phyloP scores from a whole-genome alignment of 2,888 invertebrate genomes.

The Gymnoscelis rufifasciata region DNA sequence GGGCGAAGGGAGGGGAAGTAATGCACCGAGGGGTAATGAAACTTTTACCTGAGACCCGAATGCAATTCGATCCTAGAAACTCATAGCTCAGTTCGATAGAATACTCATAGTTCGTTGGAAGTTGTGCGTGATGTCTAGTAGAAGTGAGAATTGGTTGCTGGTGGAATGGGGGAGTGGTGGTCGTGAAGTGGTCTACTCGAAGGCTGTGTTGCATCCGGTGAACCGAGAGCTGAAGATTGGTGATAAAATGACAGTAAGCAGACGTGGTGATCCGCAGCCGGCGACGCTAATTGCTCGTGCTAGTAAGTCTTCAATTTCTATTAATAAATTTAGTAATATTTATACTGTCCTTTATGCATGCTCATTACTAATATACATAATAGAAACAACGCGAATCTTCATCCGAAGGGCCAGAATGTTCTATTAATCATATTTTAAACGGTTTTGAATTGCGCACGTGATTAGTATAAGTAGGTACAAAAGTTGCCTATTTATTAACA shows the following conservation, averaged over 20 bases:
- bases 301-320: constrained; percentile 36
- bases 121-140: constrained; percentile 33
- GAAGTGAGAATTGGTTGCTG: constrained; percentile 53
- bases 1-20: constrained; percentile 55
- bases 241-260: constrained; percentile 34
- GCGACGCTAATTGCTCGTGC: constrained; percentile 43
- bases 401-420: too few relatives aligned
- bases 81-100: constrained; percentile 21
- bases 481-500: too few relatives aligned
- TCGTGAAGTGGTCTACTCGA: constrained; percentile 39
- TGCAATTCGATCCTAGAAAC: constrained; percentile 31
- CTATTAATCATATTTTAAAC: too few relatives aligned
- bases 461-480: too few relatives aligned
- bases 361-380: too few relatives aligned
- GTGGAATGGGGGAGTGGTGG: constrained; percentile 51
- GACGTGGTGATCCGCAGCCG: constrained; percentile 34
- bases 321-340: constrained; percentile 3
- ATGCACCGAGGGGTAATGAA: constrained; percentile 65
- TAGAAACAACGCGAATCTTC: too few relatives aligned
- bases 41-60: constrained; percentile 62
- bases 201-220: constrained; percentile 35
- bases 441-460: too few relatives aligned
- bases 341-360: too few relatives aligned
- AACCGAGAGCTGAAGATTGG: constrained; percentile 36
- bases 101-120: constrained; percentile 27